Evolutionary conservation across 2,797 vertebrate species (phyloP), one percentile per base, ranked within the genome.

Genomic region (Chelidonichthys spinosus): DNA sequence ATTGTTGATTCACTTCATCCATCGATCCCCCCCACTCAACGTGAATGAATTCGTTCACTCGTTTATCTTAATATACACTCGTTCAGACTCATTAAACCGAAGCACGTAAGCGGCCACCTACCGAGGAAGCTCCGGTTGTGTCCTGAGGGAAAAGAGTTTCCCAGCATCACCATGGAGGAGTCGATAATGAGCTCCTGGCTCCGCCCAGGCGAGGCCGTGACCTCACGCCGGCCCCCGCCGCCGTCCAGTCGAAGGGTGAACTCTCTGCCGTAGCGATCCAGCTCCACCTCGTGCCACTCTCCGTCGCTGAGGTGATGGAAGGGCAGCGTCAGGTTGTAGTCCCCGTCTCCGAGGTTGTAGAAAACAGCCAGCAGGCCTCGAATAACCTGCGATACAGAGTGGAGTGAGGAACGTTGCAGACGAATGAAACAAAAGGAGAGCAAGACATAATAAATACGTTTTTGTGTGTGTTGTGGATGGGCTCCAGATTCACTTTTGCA

Each of bases 311-410:
- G 87, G 52, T 78, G 95, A 76, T 94, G 92, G 75, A 90, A 91
- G 4, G 95, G 91, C 78, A 97, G 94, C 0, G 91, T 96, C 65
- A 96, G 67, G 85, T 95, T 94, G 79, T 92, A 94, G 60, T 95
- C 92, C 32, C 96, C 96, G 36, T 97, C 96, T n/a, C 96, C 96
- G 2, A 97, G 93, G 89, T 97, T 97, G 91, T 95, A 97, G 33
- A 94, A 95, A 74, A 96, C 96, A 3, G 88, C 87, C 74, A 97
- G 93, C 63, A 96, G 86, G 55, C 96, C 96, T 68, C 92, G 93
- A 79, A 87, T 83, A 72, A 97, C 89, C 96, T 95, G 74, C 66
- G 42, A 68, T 7, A 69, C 9, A 47, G 6, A 82, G 44, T 7
- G 35, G 43, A 15, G 43, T 61, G 33, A 72, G n/a, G n/a, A n/a